phyloP scores from a whole-genome alignment of 2,888 invertebrate species.

The Chironomus riparius region DNA sequence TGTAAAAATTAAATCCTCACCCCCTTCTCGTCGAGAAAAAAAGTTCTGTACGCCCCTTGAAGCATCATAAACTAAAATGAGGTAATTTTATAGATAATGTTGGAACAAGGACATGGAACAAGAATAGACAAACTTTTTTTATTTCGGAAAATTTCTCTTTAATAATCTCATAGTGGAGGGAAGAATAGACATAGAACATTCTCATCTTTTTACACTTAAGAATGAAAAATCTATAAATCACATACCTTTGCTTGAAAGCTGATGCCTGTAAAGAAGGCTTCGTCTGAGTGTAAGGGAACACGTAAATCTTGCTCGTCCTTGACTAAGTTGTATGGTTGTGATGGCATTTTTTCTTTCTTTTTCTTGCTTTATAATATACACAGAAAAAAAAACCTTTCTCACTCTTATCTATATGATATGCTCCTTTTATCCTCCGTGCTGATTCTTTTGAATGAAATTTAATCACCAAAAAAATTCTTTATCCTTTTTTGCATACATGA shows the following conservation, averaged over 20 bases:
- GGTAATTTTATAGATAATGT: too few relatives aligned
- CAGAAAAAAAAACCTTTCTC: background rate
- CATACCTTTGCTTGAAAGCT: conserved; percentile 92
- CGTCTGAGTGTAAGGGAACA: conserved; percentile 94
- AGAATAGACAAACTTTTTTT: too few relatives aligned
- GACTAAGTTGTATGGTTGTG: conserved; percentile 86
- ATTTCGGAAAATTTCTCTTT: too few relatives aligned
- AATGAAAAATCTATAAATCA: conserved; percentile 30
- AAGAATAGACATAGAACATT: too few relatives aligned
- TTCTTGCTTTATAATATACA: background rate
- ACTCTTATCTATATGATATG: background rate
- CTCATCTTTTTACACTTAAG: background rate
- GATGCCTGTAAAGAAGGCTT: conserved; percentile 91
- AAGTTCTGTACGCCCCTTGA: too few relatives aligned
- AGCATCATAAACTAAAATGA: too few relatives aligned
- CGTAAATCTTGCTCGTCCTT: conserved; percentile 92
- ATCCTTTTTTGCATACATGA: too few relatives aligned
- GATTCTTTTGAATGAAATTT: background rate
- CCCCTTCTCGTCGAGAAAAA: too few relatives aligned
- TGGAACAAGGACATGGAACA: too few relatives aligned
- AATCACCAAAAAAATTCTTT: background rate
- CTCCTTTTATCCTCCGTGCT: background rate
- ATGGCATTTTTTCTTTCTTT: conserved; percentile 58
- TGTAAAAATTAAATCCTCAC: too few relatives aligned
- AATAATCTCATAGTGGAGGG: too few relatives aligned